Evolutionary conservation across 2,797 vertebrate genomes (phyloP).

Genomic region (Lerista edwardsae): DNA sequence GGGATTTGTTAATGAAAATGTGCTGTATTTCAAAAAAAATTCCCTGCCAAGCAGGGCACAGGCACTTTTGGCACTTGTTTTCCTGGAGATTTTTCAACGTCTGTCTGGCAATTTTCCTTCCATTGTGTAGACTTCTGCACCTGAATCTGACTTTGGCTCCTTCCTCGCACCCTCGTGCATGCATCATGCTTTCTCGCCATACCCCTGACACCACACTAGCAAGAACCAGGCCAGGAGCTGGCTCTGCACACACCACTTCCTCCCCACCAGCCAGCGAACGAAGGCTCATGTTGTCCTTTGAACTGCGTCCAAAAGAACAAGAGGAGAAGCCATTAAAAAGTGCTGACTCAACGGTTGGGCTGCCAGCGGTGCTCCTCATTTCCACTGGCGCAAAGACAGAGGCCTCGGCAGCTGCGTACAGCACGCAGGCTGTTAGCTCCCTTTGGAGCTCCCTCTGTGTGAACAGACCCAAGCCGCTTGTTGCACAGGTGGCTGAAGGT

Average conservation of each 20-base stretch:
- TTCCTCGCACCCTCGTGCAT: neutral
- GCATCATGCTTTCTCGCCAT: neutral
- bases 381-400: neutral
- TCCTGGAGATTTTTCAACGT: slow-evolving; percentile 1
- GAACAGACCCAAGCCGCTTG: neutral
- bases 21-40: neutral
- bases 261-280: neutral
- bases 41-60: neutral
- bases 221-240: neutral
- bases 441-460: neutral
- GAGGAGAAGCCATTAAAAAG: slow-evolving; percentile 16
- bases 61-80: neutral
- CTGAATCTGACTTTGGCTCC: slow-evolving; percentile 43
- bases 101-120: slow-evolving; percentile 37
- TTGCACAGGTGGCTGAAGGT: slow-evolving; percentile 9
- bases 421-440: neutral
- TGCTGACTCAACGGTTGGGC: slow-evolving; percentile 4
- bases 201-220: too few relatives aligned
- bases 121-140: slow-evolving; percentile 23
- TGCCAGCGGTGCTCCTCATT: neutral
- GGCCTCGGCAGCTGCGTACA: neutral
- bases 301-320: neutral
- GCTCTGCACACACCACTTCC: neutral
- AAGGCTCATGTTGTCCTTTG: neutral
- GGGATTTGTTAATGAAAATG: too few relatives aligned